phyloP scores from a whole-genome alignment of 2,888 invertebrate species.

The Gisinianus flammeolus region DNA sequence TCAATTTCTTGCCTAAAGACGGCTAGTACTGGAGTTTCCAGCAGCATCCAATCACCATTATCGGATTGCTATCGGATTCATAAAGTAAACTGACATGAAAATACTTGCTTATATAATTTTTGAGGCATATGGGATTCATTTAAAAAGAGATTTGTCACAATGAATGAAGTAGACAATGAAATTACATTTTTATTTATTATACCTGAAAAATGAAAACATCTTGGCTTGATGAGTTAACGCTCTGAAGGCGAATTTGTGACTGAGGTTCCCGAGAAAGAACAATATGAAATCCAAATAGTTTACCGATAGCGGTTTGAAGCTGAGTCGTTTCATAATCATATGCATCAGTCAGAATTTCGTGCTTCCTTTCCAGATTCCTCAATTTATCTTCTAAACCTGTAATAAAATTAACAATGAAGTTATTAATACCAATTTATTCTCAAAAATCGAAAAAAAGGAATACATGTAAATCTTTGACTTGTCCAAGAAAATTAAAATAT shows the following conservation, averaged over 20 bases:
- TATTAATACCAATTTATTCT: constrained; percentile 8
- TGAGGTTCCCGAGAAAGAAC: constrained; percentile 51
- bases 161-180: background rate
- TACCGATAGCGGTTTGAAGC: constrained; percentile 49
- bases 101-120: no score
- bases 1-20: constrained; percentile 55
- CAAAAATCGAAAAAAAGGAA: background rate
- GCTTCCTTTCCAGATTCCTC: constrained; percentile 47
- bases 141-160: background rate
- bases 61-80: constrained; percentile 50
- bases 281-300: constrained; percentile 54
- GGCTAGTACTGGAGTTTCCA: constrained; percentile 56
- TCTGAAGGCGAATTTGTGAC: constrained; percentile 53
- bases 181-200: background rate
- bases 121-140: no score
- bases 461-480: no score
- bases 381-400: constrained; percentile 50
- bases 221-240: constrained; percentile 49
- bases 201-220: constrained; percentile 57
- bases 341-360: constrained; percentile 50
- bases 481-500: no score
- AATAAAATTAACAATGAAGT: background rate
- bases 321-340: constrained; percentile 56
- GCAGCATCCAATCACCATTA: constrained; percentile 55
- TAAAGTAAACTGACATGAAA: no score